Base-by-base conservation (phyloP, 37 sponge, comb jelly and placozoan genomes). In the Petrosia ficiformis region DNA sequence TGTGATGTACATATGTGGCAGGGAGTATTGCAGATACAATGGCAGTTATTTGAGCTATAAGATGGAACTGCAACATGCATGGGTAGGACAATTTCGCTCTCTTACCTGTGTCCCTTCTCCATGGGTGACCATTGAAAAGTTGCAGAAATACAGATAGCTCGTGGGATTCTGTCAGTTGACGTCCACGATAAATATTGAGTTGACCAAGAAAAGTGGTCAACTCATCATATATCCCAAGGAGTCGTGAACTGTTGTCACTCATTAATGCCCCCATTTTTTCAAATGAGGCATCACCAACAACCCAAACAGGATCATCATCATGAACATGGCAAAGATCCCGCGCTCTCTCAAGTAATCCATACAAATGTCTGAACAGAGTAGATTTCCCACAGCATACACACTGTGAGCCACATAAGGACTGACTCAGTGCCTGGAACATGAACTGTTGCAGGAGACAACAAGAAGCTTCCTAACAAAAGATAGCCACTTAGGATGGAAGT, bases 201-300 rank as follows among this genome's bases (percentile, higher is more conserved):
- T 79, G 80, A 4, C 63, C 22, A 41, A 79, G 24, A 44, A 79
- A 68, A 14, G 78, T 32, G 14, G 68, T 3, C 34, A 77, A 67
- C 54, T 77, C 78, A 67, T 77, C 78, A 67, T 79, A 79, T 2
- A 79, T 5, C 8, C 80, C 80, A 26, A 79, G 29, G 61, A 79
- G 58, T 1, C 59, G 1, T 16, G 38, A 34, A 32, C 10, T 0
- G 59, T 79, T 79, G 24, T 1, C 59, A 26, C 42, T 34, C 80
- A 79, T 79, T 35, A 79, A 4, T 6, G n/a, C 57, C 1, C 80
- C 80, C 71, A 79, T 63, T 36, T 79, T 79, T 32, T 79, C 80
- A 57, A 68, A 79, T 34, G 80, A 40, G 3, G 43, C 71, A 39
- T 79, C 80, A 31, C 58, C 80, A 10, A 79, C 21, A 39, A 57